Base-by-base conservation (phyloP, 2,113 vertebrate species). In the Eubucco bourcierii region DNA sequence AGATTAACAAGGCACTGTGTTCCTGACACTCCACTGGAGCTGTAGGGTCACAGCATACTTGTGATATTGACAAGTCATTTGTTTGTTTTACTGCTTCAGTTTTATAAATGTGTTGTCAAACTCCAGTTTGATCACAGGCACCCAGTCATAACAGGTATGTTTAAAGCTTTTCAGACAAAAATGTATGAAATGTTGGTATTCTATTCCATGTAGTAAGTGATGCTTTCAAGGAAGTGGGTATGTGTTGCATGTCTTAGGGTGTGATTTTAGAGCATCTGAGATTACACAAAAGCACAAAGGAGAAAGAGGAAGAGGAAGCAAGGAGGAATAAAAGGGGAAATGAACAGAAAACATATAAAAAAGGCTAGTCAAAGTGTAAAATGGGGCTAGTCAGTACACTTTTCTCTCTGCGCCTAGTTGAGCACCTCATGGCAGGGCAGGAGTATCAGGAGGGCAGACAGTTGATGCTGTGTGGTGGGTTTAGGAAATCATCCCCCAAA, bases 201-300 rank as follows among this genome's bases (percentile, higher is more conserved):
- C 3, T 0, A 3, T 44, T 44, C 20, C 12, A 68, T 5, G 3
- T 0, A 0, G 25, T 47, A 20, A 79, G 4, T 0, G 3, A 5
- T 61, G 6, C 9, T 70, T 86, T n/a, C 66, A 12, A 67, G 34
- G 17, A 44, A 59, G 27, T 46, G 2, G 3, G 4, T 17, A 9
- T 17, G 9, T 29, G 2, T 29, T 81, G 6, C 14, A 4, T 39
- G 17, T n/a, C n/a, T 65, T 39, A 15, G 16, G 5, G 7, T 24
- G 66, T 39, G 25, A 20, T 18, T 65, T 63, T 55, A 77, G 25
- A 76, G 8, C 11, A 15, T 10, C 4, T 24, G 5, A 68, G 33
- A n/a, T 5, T 4, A 9, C 0, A 0, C 10, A 18, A 37, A 65
- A 60, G 7, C 19, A 4, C 6, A 33, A 88, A 39, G 15, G 8